Conservation (phyloP, 1,140 invertebrate species). For the Pemphigus obesinymphae region DNA sequence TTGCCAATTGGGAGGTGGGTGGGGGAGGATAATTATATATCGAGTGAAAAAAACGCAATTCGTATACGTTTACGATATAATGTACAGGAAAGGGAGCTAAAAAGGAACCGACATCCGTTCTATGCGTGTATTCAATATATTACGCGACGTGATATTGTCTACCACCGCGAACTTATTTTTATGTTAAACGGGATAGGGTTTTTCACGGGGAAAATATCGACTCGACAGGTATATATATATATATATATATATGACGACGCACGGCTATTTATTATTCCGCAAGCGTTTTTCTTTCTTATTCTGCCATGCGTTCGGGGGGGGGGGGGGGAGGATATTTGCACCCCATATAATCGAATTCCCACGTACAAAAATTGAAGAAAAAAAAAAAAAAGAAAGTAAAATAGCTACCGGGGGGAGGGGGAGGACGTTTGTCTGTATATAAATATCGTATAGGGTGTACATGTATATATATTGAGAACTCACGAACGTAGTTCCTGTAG, state of each 20-base stretch:
- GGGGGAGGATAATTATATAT: too few relatives aligned
- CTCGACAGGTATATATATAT: background rate
- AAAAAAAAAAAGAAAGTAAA: background rate
- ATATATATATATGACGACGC: background rate
- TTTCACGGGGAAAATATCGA: background rate
- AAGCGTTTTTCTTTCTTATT: background rate
- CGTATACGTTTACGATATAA: background rate
- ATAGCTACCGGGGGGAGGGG: too few relatives aligned
- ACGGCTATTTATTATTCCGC: constrained; percentile 12
- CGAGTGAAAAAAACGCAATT: too few relatives aligned
- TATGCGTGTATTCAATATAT: background rate
- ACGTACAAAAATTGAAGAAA: background rate
- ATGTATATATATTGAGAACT: too few relatives aligned
- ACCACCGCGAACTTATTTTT: background rate
- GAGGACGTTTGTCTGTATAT: background rate
- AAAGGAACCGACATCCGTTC: too few relatives aligned
- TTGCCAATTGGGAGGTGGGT: too few relatives aligned
- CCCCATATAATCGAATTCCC: constrained; percentile 34
- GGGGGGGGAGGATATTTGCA: constrained; percentile 31
- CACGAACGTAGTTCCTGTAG: background rate
- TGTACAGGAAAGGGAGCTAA: background rate
- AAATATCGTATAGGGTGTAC: background rate
- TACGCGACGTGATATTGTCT: background rate
- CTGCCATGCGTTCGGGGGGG: background rate
- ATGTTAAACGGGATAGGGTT: background rate